These are phyloP conservation scores for Sycophaga agraensis DNA, from an alignment of 1,140 invertebrate genomes.

Conservation along the genomic window DNA sequence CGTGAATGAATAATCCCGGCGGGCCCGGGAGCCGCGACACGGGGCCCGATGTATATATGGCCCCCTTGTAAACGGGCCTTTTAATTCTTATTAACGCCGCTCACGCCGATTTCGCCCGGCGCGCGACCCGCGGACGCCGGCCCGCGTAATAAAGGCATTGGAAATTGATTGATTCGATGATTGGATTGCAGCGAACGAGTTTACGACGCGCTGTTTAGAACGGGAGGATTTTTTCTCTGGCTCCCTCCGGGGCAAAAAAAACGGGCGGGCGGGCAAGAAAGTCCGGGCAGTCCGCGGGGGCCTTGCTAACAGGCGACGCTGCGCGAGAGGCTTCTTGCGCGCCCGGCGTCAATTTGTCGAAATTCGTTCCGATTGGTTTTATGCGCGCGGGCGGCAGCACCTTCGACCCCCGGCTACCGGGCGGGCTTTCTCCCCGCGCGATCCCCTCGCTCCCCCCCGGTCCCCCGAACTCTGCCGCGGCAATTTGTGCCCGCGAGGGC, in stretches of 20 bases:
- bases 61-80: too few relatives aligned
- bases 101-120: too few relatives aligned
- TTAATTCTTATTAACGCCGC: too few relatives aligned
- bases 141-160: constrained; percentile 2
- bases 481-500: too few relatives aligned
- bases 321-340: too few relatives aligned
- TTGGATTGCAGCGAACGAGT: constrained; percentile 11
- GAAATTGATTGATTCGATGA: constrained; percentile 19
- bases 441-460: neutral
- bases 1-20: too few relatives aligned
- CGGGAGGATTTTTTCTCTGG: constrained; percentile 40
- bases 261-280: neutral
- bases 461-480: too few relatives aligned
- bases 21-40: too few relatives aligned
- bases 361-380: constrained; percentile 60
- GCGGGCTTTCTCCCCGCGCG: constrained; percentile 32
- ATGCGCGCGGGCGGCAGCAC: constrained; percentile 40
- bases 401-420: constrained; percentile 22
- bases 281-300: neutral
- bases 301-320: constrained; percentile 32
- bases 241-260: neutral
- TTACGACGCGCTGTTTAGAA: constrained; percentile 13
- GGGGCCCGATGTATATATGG: too few relatives aligned
- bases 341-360: constrained; percentile 56
- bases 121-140: too few relatives aligned